Conservation (phyloP, 1,140 invertebrate genomes). For the Hyles vespertilio region DNA sequence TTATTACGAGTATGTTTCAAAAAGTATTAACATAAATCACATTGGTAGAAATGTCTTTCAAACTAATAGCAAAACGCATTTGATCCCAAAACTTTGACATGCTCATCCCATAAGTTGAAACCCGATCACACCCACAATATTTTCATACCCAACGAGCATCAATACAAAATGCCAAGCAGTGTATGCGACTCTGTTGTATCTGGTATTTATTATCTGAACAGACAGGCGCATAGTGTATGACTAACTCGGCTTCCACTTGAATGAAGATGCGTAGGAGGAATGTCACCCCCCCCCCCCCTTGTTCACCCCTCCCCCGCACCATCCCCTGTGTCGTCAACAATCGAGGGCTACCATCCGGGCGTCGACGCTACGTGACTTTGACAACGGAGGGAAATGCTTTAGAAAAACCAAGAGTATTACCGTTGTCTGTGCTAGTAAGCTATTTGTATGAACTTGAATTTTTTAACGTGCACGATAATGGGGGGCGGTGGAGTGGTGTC, state of each 20-base stretch:
- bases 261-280: constrained; percentile 57
- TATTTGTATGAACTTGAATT: too few relatives aligned
- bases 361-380: constrained; percentile 34
- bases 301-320: constrained; percentile 8
- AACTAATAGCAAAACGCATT: too few relatives aligned
- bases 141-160: too few relatives aligned
- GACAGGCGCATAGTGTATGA: constrained; percentile 23
- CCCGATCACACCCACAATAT: too few relatives aligned
- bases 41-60: too few relatives aligned
- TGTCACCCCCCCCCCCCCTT: constrained; percentile 58
- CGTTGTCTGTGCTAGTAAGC: too few relatives aligned
- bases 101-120: too few relatives aligned
- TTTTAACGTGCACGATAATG: too few relatives aligned
- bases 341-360: constrained; percentile 40
- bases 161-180: neutral
- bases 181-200: neutral
- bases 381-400: constrained; percentile 25
- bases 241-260: constrained; percentile 58
- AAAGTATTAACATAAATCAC: too few relatives aligned
- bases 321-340: constrained; percentile 26
- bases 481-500: too few relatives aligned
- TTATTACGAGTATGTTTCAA: too few relatives aligned
- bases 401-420: constrained; percentile 16
- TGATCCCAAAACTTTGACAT: too few relatives aligned
- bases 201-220: constrained; percentile 2